Evolutionary conservation across 2,797 vertebrate genomes (phyloP), one percentile per base, ranked within the genome.

Genomic region (Spinus pinus): DNA sequence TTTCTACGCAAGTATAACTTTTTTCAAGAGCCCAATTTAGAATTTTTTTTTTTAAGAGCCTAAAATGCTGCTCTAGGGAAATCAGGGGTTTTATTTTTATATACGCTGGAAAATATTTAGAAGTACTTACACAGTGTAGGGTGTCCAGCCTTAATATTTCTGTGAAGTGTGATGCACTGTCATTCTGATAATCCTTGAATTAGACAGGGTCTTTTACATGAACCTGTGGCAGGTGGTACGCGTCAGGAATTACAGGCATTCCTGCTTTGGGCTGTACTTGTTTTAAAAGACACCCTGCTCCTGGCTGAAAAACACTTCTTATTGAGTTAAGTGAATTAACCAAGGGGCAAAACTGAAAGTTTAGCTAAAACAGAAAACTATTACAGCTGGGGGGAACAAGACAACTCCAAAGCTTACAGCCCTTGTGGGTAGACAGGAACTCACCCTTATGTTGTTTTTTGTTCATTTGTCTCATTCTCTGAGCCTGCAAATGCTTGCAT

Each of bases 171-270:
- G 85, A 83, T 66, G 56, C 51, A 15, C 87, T 91, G 89, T 94
- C 79, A 64, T 58, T 91, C 77, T 92, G 77, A 87, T 95, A 97
- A 97, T 96, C 96, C 95, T 91, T 0, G 60, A 96, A 94, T 97
- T 97, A 96, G 97, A 95, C 89, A 90, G 96, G 90, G 82, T 93
- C 73, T 97, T 96, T 97, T 90, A 77, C 1, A 0, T 90, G 82
- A 97, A 98, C 95, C 58, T 94, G 53, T 96, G 97, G 97, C 98
- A 97, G 98, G 98, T 98, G 98, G 98, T 89, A 93, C 90, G 86
- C 98, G 94, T 96, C 85, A 98, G 98, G 98, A 98, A 98, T 98
- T 98, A 97, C 96, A 98, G 97, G 90, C 96, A 98, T 98, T 98
- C 97, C 85, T 94, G 98, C 98, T 98, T 97, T 89, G 96, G 98